Conservation (phyloP, 2,888 invertebrate genomes). For the Enchytraeus crypticus region DNA sequence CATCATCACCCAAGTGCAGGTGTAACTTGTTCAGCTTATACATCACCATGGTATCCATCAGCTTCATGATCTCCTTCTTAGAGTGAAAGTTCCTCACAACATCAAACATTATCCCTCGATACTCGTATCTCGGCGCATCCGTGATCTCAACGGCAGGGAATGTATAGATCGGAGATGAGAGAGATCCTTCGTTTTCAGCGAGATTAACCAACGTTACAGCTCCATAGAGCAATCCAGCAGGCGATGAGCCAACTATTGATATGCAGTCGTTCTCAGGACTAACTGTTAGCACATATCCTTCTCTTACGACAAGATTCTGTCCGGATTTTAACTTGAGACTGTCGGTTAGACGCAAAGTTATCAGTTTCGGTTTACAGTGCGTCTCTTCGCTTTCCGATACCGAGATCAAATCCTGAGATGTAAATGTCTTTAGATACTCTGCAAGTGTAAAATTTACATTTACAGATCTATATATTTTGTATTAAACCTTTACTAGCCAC, state of each 20-base stretch:
- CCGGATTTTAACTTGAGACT: not conserved
- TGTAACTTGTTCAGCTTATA: slow-evolving; percentile 45
- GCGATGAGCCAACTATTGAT: slow-evolving; percentile 10
- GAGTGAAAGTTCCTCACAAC: slow-evolving; percentile 39
- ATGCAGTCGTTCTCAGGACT: slow-evolving; percentile 15
- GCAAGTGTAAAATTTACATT: too few species aligned
- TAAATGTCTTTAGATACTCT: not conserved
- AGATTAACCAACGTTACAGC: slow-evolving; percentile 14
- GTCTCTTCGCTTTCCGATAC: not conserved
- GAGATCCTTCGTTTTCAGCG: not conserved
- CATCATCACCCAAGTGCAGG: slow-evolving; percentile 44
- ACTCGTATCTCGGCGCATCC: slow-evolving; percentile 31
- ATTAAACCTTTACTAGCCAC: too few species aligned
- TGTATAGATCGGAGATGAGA: not conserved
- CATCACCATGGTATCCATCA: slow-evolving; percentile 39
- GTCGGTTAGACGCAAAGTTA: slow-evolving; percentile 4
- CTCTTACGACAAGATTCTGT: not conserved
- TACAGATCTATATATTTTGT: too few species aligned
- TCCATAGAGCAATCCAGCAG: slow-evolving; percentile 23
- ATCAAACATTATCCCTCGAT: slow-evolving; percentile 43
- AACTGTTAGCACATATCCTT: slow-evolving; percentile 7
- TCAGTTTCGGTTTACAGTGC: not conserved
- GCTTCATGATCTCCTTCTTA: slow-evolving; percentile 17
- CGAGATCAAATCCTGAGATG: not conserved
- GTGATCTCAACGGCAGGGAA: slow-evolving; percentile 7